Evolutionary conservation across 2,888 invertebrate species (phyloP).

Genomic region (Abrostola tripartita): DNA sequence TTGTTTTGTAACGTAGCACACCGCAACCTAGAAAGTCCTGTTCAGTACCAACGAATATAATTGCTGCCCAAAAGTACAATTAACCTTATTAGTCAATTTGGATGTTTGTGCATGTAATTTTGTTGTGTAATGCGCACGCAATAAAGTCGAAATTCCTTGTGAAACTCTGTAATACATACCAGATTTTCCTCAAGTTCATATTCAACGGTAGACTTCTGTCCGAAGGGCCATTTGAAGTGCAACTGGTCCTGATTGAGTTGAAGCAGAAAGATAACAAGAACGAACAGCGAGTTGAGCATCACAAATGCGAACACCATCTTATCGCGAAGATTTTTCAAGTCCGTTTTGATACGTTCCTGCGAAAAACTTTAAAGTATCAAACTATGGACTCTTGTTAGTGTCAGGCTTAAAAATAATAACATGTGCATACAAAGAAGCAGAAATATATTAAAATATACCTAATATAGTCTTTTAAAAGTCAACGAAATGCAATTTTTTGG

Average conservation of each 20-base stretch:
- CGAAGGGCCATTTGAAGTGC: conserved; percentile 98
- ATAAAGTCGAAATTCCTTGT: too few species aligned
- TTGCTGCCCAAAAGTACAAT: too few species aligned
- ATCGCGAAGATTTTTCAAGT: conserved; percentile 97
- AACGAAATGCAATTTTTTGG: too few species aligned
- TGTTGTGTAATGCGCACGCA: too few species aligned
- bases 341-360: conserved; percentile 95
- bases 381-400: too few species aligned
- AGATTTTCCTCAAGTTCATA: conserved; percentile 92
- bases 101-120: too few species aligned
- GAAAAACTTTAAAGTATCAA: conserved; percentile 11
- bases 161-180: conserved; percentile 62
- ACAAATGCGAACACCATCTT: conserved; percentile 98
- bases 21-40: background rate
- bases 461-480: too few species aligned
- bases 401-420: too few species aligned
- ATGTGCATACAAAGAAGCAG: too few species aligned
- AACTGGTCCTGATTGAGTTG: conserved; percentile 98
- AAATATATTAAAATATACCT: too few species aligned
- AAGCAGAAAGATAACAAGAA: conserved; percentile 98
- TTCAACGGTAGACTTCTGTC: conserved; percentile 93
- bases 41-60: too few species aligned
- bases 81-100: too few species aligned
- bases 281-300: conserved; percentile 99
- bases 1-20: conserved; percentile 17